A percentile compares a stretch with the other conserved stretches of the same genome.
phyloP scores from a whole-genome alignment of 1,140 invertebrate genomes.

The Sesamia nonagrioides region DNA sequence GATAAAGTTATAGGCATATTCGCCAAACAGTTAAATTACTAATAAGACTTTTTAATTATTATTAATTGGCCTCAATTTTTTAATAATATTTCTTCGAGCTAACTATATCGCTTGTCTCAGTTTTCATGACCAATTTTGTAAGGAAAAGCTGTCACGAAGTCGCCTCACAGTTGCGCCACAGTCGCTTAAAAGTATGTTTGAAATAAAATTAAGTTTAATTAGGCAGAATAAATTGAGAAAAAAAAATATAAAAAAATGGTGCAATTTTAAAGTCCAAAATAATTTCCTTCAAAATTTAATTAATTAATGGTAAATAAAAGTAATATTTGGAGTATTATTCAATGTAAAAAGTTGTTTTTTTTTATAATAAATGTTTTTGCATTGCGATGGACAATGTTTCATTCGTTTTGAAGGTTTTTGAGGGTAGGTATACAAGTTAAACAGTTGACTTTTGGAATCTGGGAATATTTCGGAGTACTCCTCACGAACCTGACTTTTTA shows the following conservation, averaged over 20 bases:
- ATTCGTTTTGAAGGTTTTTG: background rate
- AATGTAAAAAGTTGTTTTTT: slow-evolving; percentile 36
- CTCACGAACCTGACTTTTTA: background rate
- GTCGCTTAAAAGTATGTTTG: slow-evolving; percentile 30
- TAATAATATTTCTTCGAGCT: background rate
- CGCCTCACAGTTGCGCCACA: background rate
- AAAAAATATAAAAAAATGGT: slow-evolving; percentile 38
- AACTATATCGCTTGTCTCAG: slow-evolving; percentile 2
- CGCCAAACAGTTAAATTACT: background rate
- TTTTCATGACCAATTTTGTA: slow-evolving; percentile 3
- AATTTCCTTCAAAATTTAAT: slow-evolving; percentile 23
- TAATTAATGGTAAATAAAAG: slow-evolving; percentile 18
- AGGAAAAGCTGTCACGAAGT: background rate
- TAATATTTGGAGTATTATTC: slow-evolving; percentile 38
- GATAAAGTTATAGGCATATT: background rate
- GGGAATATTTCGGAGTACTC: background rate
- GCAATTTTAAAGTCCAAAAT: slow-evolving; percentile 39
- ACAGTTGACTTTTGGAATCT: too few relatives aligned
- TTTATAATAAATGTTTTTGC: slow-evolving; percentile 16
- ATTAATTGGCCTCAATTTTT: background rate
- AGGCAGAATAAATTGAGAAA: slow-evolving; percentile 14
- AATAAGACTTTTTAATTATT: background rate
- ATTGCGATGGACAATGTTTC: slow-evolving; percentile 7
- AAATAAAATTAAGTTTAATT: slow-evolving; percentile 9
- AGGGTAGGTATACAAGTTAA: too few relatives aligned